These are phyloP conservation scores for Notodonta dromedarius DNA, from an alignment of 2,888 invertebrate species.

Conservation along the genomic window DNA sequence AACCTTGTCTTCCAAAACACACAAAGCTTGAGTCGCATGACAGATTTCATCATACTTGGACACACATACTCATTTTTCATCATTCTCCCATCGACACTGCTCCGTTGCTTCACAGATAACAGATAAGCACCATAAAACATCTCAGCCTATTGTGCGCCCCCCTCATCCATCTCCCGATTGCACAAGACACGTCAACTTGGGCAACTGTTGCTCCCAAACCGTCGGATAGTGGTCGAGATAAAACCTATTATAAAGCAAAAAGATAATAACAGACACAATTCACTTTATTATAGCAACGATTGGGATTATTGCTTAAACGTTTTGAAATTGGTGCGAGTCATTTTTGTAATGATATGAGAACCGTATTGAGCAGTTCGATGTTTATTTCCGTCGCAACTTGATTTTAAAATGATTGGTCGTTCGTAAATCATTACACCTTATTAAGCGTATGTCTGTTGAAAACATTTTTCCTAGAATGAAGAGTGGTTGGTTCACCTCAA, in stretches of 20 bases:
- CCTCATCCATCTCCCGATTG: constrained; percentile 51
- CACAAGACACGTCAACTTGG: constrained; percentile 28
- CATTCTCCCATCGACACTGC: background rate
- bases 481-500: no score
- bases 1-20: no score
- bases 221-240: constrained; percentile 34
- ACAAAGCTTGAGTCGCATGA: no score
- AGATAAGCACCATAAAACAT: constrained; percentile 31
- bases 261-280: constrained; percentile 34
- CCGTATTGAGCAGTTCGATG: no score
- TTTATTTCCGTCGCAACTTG: no score
- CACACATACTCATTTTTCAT: background rate
- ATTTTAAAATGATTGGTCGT: no score
- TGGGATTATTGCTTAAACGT: constrained; percentile 27
- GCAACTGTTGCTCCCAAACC: constrained; percentile 38
- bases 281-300: constrained; percentile 29
- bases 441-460: no score
- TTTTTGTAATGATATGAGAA: background rate
- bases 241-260: constrained; percentile 29
- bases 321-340: constrained; percentile 11
- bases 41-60: background rate
- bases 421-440: no score
- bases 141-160: constrained; percentile 45
- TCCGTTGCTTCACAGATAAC: constrained; percentile 4
- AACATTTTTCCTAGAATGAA: no score